Evolutionary conservation across 2,797 vertebrate genomes (phyloP).

Genomic region (Podargus strigoides): DNA sequence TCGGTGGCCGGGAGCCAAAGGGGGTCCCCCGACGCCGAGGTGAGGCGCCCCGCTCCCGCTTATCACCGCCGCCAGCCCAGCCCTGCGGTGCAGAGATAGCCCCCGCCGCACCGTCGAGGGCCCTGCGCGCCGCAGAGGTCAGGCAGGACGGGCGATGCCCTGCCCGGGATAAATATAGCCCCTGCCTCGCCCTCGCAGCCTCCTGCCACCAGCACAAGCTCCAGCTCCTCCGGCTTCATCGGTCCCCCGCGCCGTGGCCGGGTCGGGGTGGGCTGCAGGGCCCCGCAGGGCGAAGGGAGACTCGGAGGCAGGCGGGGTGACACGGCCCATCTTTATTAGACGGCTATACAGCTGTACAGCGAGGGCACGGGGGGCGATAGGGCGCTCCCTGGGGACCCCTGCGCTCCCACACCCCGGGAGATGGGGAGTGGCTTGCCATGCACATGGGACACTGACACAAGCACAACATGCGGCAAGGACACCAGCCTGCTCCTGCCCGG

Average conservation of each 20-base stretch:
- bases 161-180: slow-evolving; percentile 20
- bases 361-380: neutral
- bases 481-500: neutral
- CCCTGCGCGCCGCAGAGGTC: slow-evolving; percentile 15
- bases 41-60: neutral
- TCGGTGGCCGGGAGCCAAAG: no score
- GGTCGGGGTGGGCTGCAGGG: accelerated
- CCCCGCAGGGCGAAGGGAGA: neutral
- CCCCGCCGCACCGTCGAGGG: neutral
- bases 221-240: accelerated
- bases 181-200: neutral
- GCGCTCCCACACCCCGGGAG: neutral
- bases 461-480: slow-evolving; percentile 37
- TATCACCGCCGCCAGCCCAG: neutral
- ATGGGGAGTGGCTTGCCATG: slow-evolving; percentile 11
- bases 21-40: neutral
- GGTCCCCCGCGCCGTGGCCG: accelerated
- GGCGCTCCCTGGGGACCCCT: neutral
- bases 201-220: neutral
- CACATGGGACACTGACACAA: slow-evolving; percentile 40
- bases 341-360: slow-evolving; percentile 24
- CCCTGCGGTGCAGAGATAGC: neutral
- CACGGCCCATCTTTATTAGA: slow-evolving; percentile 52
- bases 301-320: neutral
- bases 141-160: neutral